Evolutionary conservation across 2,888 invertebrate genomes (phyloP).

Genomic region (Trichogramma dendrolimi): DNA sequence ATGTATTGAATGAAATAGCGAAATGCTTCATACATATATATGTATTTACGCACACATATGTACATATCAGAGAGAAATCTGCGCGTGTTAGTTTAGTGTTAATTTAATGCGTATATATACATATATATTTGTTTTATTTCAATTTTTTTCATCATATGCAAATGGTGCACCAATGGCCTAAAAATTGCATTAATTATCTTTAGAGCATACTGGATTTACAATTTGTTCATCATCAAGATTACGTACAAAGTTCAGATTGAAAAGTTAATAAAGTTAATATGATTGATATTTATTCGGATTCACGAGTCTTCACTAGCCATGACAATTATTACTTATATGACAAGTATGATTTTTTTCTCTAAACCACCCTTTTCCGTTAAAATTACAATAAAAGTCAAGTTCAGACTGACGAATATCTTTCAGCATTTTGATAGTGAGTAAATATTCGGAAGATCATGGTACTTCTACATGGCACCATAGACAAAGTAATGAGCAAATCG

Average conservation of each 20-base stretch:
- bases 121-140: conserved; percentile 7
- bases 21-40: conserved; percentile 38
- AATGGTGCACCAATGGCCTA: conserved; percentile 37
- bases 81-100: conserved; percentile 39
- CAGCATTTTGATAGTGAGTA: too few species aligned
- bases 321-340: too few species aligned
- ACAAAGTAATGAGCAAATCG: too few species aligned
- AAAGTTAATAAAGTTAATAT: background rate
- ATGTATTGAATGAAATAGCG: conserved; percentile 45
- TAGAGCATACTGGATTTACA: conserved; percentile 45
- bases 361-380: too few species aligned
- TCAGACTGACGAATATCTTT: too few species aligned
- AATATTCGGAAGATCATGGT: too few species aligned
- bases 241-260: conserved; percentile 10
- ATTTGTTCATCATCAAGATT: conserved; percentile 29
- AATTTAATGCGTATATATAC: conserved; percentile 10
- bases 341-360: too few species aligned
- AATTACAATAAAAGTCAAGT: too few species aligned
- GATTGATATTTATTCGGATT: too few species aligned
- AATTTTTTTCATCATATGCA: conserved; percentile 32
- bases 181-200: conserved; percentile 37
- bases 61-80: conserved; percentile 39
- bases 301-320: too few species aligned
- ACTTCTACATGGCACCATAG: too few species aligned
- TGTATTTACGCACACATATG: too few species aligned